Conservation (phyloP, 1,140 invertebrate genomes). For the Lepidurus arcticus region DNA sequence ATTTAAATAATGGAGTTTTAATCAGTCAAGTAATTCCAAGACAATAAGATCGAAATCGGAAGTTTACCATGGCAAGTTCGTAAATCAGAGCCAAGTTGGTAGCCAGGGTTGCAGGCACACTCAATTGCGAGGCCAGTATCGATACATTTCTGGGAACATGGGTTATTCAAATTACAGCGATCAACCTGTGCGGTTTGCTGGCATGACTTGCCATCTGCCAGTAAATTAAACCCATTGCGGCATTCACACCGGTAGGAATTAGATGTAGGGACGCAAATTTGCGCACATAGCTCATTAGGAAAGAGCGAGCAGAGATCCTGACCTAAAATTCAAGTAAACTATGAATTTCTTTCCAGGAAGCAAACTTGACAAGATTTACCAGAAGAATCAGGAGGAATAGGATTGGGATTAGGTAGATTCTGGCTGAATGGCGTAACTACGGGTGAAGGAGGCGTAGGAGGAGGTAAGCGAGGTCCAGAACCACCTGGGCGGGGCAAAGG, state of each 20-base stretch:
- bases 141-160: constrained; percentile 59
- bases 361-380: not conserved
- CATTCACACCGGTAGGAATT: constrained; percentile 69
- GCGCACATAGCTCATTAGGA: constrained; percentile 61
- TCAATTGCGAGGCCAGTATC: constrained; percentile 56
- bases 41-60: not conserved
- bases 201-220: constrained; percentile 61
- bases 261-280: constrained; percentile 61
- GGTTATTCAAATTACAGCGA: constrained; percentile 54
- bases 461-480: constrained; percentile 20
- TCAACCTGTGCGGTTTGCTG: constrained; percentile 39
- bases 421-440: not conserved
- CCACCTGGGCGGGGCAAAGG: constrained; percentile 22
- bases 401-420: not conserved
- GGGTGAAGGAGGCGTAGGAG: not conserved
- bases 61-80: constrained; percentile 47
- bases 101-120: constrained; percentile 56
- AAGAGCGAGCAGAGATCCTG: constrained; percentile 60
- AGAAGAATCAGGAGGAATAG: not conserved
- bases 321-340: constrained; percentile 40
- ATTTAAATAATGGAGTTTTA: not conserved
- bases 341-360: constrained; percentile 21
- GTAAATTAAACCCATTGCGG: constrained; percentile 60
- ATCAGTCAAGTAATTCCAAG: not conserved
- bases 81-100: constrained; percentile 47